phyloP scores from a whole-genome alignment of 2,113 vertebrate genomes.

The Chroicocephalus ridibundus region DNA sequence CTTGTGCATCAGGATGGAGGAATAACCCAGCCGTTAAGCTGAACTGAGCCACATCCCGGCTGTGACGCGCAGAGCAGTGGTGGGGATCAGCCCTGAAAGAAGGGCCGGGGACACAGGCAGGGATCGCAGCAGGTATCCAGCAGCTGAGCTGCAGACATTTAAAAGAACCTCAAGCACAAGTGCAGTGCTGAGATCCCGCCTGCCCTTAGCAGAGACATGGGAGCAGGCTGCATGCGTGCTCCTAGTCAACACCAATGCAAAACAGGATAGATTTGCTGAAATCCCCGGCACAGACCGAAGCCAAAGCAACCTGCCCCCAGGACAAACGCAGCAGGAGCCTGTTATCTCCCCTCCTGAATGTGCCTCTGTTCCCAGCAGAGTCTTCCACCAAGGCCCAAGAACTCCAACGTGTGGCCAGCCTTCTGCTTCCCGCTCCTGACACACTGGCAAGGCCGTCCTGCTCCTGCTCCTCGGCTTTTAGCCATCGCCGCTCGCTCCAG shows the following conservation, averaged over 20 bases:
- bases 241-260: rapidly evolving
- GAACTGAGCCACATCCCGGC: rapidly evolving
- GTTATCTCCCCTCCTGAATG: neutral
- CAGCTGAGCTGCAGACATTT: no score
- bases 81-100: neutral
- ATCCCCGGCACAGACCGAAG: rapidly evolving
- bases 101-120: neutral
- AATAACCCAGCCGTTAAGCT: neutral
- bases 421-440: neutral
- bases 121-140: neutral
- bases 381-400: neutral
- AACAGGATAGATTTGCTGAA: neutral
- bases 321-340: neutral
- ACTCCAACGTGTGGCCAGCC: rapidly evolving
- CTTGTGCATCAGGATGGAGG: rapidly evolving
- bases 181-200: neutral
- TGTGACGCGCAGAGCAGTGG: rapidly evolving
- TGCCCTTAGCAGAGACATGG: neutral
- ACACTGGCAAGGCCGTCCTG: rapidly evolving
- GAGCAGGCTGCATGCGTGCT: neutral
- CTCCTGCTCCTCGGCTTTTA: neutral
- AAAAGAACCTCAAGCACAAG: neutral
- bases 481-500: rapidly evolving
- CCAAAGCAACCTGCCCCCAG: neutral
- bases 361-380: neutral